Evolutionary conservation across 2,113 vertebrate species (phyloP).

Genomic region (Isichthys henryi): DNA sequence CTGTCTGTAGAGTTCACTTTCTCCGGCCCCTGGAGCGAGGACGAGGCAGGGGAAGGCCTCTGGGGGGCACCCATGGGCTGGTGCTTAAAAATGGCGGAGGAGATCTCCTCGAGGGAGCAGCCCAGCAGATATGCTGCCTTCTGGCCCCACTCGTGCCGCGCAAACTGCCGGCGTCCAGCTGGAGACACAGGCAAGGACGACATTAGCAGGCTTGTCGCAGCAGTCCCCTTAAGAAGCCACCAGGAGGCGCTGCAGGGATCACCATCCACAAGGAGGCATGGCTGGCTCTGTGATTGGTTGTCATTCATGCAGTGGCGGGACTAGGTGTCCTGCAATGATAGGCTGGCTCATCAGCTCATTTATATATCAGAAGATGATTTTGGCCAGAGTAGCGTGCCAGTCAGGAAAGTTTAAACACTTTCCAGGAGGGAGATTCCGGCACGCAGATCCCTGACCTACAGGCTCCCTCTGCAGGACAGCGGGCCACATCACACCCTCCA

Average conservation of each 20-base stretch:
- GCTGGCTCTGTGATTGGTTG: background rate
- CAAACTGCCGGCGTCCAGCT: slow-evolving; percentile 91
- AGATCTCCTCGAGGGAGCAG: slow-evolving; percentile 86
- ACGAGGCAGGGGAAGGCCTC: slow-evolving; percentile 67
- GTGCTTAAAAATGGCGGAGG: slow-evolving; percentile 91
- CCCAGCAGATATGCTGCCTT: slow-evolving; percentile 91
- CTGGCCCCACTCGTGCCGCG: slow-evolving; percentile 95
- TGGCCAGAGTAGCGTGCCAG: background rate
- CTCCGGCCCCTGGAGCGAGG: slow-evolving; percentile 74
- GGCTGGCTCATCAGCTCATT: background rate
- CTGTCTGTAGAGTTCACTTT: slow-evolving; percentile 59
- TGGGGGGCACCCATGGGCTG: slow-evolving; percentile 79
- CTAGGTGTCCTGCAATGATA: background rate
- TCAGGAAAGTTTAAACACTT: background rate
- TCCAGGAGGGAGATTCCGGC: background rate
- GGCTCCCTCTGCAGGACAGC: background rate
- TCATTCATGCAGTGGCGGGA: background rate
- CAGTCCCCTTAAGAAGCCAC: background rate
- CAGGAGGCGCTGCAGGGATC: background rate
- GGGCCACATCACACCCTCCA: background rate
- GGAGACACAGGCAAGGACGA: slow-evolving; percentile 27
- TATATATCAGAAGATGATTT: background rate
- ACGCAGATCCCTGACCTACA: background rate
- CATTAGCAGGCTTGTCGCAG: background rate
- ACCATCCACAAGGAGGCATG: background rate